Evolutionary conservation across 2,797 vertebrate genomes (phyloP), one percentile per base, ranked within the genome.

Genomic region (Cuculus canorus): DNA sequence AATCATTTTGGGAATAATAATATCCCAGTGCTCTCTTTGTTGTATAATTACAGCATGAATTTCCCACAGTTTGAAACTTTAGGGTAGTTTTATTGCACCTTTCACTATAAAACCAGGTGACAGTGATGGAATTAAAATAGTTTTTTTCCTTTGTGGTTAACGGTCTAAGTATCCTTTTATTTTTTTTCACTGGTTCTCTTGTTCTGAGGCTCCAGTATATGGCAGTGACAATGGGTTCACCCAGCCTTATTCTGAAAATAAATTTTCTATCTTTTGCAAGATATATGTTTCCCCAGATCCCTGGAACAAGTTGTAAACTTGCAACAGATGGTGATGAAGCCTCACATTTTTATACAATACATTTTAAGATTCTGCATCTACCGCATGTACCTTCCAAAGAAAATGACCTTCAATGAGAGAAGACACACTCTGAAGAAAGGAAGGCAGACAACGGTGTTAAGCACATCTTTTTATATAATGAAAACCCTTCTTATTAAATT

Each of bases 211-310:
- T 96, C 86, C 43, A 66, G 92, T 73, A 91, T 81, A 94, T 83
- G 81, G 92, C 93, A 97, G 92, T 82, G 91, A 96, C 97, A 97
- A 97, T 96, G 93, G 96, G 96, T 96, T 97, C 93, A 96, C 93
- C 91, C 94, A 94, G 96, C 79, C 94, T 95, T 96, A 95, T 92
- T 96, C 93, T 97, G 92, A 96, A 97, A 98, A 97, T 96, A 96
- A 96, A 96, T 97, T 96, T 96, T 97, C 97, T 96, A 93, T 98
- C 96, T 97, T 97, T 97, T 96, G 95, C 89, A 94, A 96, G 97
- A 98, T 98, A 97, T 98, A 98, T 97, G 97, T 97, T 90, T 95
- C 97, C 97, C 96, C 85, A 98, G 97, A 98, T 98, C 97, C 97
- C 95, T 90, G 92, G 95, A 97, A 97, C 96, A 97, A 96, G 96